A percentile compares a stretch with the other conserved stretches of the same genome.
phyloP scores from a whole-genome alignment of 2,113 vertebrate species.

The Sturnira hondurensis region DNA sequence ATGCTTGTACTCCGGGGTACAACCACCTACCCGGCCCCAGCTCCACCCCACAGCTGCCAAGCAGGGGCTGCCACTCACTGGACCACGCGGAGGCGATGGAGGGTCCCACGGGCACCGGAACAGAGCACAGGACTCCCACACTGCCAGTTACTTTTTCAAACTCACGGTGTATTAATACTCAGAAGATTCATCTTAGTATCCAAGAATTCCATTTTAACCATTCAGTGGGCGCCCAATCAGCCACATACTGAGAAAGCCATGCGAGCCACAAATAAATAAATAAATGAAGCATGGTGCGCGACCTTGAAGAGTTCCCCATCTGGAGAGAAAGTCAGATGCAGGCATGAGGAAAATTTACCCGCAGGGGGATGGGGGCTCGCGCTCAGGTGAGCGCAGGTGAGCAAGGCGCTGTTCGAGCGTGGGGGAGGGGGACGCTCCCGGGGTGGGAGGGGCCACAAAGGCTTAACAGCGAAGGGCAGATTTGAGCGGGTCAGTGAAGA shows the following conservation, averaged over 20 bases:
- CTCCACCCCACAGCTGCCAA: neutral
- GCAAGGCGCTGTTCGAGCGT: fast-evolving
- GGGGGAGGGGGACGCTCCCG: fast-evolving
- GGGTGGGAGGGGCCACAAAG: too few relatives aligned
- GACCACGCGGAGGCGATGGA: too few relatives aligned
- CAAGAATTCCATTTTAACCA: too few relatives aligned
- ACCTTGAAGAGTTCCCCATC: neutral
- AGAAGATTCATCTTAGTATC: neutral
- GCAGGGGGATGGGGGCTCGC: neutral
- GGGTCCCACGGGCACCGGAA: neutral
- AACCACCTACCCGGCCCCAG: neutral
- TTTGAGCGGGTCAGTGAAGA: neutral
- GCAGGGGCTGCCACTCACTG: neutral
- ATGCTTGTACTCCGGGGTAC: neutral
- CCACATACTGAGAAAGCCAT: neutral
- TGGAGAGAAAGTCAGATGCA: too few relatives aligned
- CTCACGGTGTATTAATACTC: neutral
- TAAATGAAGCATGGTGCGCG: too few relatives aligned
- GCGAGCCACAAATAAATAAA: neutral
- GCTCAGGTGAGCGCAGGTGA: neutral
- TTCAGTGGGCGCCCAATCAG: neutral
- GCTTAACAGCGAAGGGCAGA: neutral
- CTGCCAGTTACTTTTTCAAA: neutral
- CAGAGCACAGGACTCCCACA: neutral
- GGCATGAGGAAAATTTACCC: neutral